These are phyloP conservation scores for Caenorhabditis plicata DNA, from an alignment of 2,888 invertebrate species.

Conservation along the genomic window DNA sequence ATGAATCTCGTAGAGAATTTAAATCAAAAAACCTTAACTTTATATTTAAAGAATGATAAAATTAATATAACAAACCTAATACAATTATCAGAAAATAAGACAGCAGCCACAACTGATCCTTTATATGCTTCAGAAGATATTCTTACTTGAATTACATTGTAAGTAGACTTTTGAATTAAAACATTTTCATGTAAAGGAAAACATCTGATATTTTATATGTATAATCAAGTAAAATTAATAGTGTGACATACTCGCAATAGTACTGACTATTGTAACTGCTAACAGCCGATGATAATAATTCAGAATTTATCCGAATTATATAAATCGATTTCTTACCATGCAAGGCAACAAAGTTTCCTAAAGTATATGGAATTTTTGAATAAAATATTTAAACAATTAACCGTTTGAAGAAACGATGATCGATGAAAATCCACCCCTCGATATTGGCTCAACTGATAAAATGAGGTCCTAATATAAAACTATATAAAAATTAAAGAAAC, in stretches of 20 bases:
- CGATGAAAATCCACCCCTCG: slow-evolving; percentile 6
- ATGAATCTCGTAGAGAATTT: slow-evolving; percentile 4
- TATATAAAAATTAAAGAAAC: not conserved
- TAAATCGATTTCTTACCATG: slow-evolving; percentile 1
- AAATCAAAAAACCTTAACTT: slow-evolving; percentile 18
- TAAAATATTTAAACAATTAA: not conserved
- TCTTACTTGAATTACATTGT: slow-evolving; percentile 2
- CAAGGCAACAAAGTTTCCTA: slow-evolving; percentile 14
- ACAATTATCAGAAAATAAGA: slow-evolving; percentile 17
- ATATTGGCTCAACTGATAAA: slow-evolving; percentile 8
- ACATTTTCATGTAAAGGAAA: slow-evolving; percentile 24
- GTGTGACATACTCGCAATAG: slow-evolving; percentile 12
- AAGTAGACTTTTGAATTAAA: slow-evolving; percentile 9
- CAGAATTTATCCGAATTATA: slow-evolving; percentile 16
- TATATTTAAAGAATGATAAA: not conserved
- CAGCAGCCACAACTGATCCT: slow-evolving; percentile 7
- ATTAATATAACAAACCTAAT: slow-evolving; percentile 3
- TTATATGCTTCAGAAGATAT: slow-evolving; percentile 8
- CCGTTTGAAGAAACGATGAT: slow-evolving; percentile 16
- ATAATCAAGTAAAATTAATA: not conserved
- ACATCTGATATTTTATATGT: not conserved
- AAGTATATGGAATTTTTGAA: not conserved
- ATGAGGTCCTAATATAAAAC: not conserved
- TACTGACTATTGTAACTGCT: no score
- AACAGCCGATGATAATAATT: slow-evolving; percentile 11